phyloP scores from a whole-genome alignment of 2,888 invertebrate species.

The Melinaea marsaeus region DNA sequence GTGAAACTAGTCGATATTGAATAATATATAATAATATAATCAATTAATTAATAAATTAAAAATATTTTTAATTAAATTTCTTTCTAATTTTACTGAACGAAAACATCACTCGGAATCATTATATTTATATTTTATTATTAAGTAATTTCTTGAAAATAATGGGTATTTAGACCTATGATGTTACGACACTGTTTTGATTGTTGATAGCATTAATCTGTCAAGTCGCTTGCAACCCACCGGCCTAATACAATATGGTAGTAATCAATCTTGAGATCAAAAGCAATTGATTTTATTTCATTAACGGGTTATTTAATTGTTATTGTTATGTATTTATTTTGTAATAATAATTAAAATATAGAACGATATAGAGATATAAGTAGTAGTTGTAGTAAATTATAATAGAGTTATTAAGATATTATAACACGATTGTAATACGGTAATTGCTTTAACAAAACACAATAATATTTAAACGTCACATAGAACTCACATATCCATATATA shows the following conservation, averaged over 20 bases:
- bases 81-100: too few relatives aligned
- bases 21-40: background rate
- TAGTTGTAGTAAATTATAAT: too few relatives aligned
- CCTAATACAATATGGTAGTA: background rate
- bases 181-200: too few relatives aligned
- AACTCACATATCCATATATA: background rate
- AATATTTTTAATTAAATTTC: too few relatives aligned
- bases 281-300: background rate
- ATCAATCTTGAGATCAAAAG: background rate
- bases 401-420: too few relatives aligned
- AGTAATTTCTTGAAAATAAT: background rate
- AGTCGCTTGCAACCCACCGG: slow-evolving; percentile 24
- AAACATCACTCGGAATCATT: too few relatives aligned
- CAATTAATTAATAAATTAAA: too few relatives aligned
- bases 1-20: background rate
- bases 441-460: background rate
- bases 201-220: slow-evolving; percentile 10
- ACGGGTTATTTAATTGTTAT: background rate
- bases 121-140: too few relatives aligned
- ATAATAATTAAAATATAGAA: too few relatives aligned
- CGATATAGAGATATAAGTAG: too few relatives aligned
- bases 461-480: background rate
- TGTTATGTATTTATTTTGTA: too few relatives aligned
- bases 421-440: too few relatives aligned
- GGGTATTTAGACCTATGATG: background rate